Evolutionary conservation across 2,113 vertebrate species (phyloP).

Genomic region (Formicarius rufipectus): DNA sequence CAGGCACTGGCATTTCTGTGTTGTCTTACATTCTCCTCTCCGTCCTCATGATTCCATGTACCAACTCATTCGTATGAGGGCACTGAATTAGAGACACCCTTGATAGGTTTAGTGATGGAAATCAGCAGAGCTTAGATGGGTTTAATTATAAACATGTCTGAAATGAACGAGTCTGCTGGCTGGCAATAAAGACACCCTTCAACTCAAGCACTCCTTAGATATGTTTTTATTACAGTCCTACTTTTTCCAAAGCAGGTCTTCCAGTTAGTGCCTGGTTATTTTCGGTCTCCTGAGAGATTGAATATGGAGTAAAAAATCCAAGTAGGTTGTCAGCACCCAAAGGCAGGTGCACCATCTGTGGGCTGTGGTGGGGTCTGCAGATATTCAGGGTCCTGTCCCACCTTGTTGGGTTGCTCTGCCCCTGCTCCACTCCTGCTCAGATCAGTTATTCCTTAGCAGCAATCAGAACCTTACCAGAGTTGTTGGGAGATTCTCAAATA

Average conservation of each 20-base stretch:
- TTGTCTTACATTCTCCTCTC: neutral
- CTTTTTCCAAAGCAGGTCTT: neutral
- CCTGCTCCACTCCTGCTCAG: rapidly evolving
- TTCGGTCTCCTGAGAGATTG: neutral
- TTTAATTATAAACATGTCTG: neutral
- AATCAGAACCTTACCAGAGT: rapidly evolving
- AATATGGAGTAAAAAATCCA: rapidly evolving
- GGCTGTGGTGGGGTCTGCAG: neutral
- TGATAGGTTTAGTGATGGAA: neutral
- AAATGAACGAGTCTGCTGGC: neutral
- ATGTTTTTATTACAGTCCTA: neutral
- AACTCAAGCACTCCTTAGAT: neutral
- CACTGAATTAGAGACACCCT: neutral
- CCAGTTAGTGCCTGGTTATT: neutral
- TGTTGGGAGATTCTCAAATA: neutral
- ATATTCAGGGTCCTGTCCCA: neutral
- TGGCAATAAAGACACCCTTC: neutral
- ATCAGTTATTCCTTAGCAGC: neutral
- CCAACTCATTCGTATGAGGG: rapidly evolving
- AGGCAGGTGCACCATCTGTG: neutral
- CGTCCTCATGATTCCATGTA: neutral
- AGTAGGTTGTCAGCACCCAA: neutral
- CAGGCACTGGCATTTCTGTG: rapidly evolving
- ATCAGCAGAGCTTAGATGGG: neutral
- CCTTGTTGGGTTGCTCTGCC: neutral